These are phyloP conservation scores for Drosophila orena DNA, from an alignment of 1,140 invertebrate genomes.

Conservation along the genomic window DNA sequence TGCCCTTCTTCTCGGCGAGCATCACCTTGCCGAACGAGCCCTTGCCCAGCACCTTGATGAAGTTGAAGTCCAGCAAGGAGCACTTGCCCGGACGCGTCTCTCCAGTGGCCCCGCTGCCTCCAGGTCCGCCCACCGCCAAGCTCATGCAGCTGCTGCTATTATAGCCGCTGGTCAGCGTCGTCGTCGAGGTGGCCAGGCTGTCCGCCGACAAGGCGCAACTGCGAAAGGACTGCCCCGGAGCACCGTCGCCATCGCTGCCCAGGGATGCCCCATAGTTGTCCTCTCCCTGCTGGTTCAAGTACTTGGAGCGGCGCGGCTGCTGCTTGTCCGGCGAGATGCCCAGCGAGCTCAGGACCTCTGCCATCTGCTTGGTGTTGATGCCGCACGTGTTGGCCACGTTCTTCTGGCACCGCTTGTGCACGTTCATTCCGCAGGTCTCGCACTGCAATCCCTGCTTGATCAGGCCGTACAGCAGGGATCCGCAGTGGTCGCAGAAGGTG, in stretches of 20 bases:
- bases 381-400: constrained; percentile 99
- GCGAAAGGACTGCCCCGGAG: constrained; percentile 71
- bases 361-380: constrained; percentile 98
- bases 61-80: constrained; percentile 94
- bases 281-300: constrained; percentile 85
- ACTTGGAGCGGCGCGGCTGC: constrained; percentile 88
- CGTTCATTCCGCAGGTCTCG: constrained; percentile 98
- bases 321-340: constrained; percentile 96
- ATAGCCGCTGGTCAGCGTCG: constrained; percentile 72
- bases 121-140: constrained; percentile 36
- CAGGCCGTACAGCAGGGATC: constrained; percentile 94
- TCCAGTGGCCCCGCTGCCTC: constrained; percentile 34
- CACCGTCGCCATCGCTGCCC: constrained; percentile 58
- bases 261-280: constrained; percentile 85
- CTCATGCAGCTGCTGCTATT: constrained; percentile 75
- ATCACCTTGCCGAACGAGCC: constrained; percentile 99
- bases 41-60: constrained; percentile 99
- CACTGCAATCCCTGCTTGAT: constrained; percentile 99
- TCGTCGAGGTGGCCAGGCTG: constrained; percentile 65
- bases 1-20: constrained; percentile 97
- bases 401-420: constrained; percentile 99
- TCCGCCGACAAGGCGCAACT: constrained; percentile 67
- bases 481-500: constrained; percentile 99
- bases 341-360: constrained; percentile 94
- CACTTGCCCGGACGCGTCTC: constrained; percentile 87